phyloP scores from a whole-genome alignment of 2,888 invertebrate species.

The Hirtodrosophila duncani region DNA sequence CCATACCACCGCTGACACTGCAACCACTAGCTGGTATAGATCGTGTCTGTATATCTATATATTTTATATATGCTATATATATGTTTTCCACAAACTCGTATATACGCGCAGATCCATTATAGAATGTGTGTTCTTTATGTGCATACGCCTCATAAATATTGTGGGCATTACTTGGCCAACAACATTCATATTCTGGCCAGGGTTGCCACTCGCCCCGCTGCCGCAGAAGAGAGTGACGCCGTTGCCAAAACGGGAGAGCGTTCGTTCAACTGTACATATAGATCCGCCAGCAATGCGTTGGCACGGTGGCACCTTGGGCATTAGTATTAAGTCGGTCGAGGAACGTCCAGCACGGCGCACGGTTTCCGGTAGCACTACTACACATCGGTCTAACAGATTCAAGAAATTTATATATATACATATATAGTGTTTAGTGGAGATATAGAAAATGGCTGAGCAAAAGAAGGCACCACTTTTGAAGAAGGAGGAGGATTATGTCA shows the following conservation, averaged over 20 bases:
- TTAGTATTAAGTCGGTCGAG: slow-evolving; percentile 74
- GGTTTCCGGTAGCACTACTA: slow-evolving; percentile 61
- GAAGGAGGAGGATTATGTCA: slow-evolving; percentile 77
- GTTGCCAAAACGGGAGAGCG: slow-evolving; percentile 5
- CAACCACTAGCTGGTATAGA: slow-evolving; percentile 3
- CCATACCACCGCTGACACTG: background rate
- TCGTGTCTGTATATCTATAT: slow-evolving; percentile 19
- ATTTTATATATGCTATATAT: slow-evolving; percentile 26
- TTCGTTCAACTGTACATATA: slow-evolving; percentile 29
- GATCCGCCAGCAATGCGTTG: slow-evolving; percentile 36
- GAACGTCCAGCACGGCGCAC: slow-evolving; percentile 72
- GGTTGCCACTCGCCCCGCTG: slow-evolving; percentile 42
- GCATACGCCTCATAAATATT: slow-evolving; percentile 65
- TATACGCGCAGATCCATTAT: slow-evolving; percentile 49
- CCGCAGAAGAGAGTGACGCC: slow-evolving; percentile 2
- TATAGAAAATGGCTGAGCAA: slow-evolving; percentile 75
- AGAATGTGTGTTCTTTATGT: slow-evolving; percentile 64
- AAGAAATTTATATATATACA: slow-evolving; percentile 16
- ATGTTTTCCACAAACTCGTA: slow-evolving; percentile 2
- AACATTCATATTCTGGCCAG: slow-evolving; percentile 34
- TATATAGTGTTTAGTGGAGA: background rate
- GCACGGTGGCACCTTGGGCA: slow-evolving; percentile 38
- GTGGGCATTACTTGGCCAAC: slow-evolving; percentile 65
- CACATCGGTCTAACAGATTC: slow-evolving; percentile 9
- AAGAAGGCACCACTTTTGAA: slow-evolving; percentile 78